phyloP scores from a whole-genome alignment of 2,888 invertebrate genomes.

The Chorisops tibialis region DNA sequence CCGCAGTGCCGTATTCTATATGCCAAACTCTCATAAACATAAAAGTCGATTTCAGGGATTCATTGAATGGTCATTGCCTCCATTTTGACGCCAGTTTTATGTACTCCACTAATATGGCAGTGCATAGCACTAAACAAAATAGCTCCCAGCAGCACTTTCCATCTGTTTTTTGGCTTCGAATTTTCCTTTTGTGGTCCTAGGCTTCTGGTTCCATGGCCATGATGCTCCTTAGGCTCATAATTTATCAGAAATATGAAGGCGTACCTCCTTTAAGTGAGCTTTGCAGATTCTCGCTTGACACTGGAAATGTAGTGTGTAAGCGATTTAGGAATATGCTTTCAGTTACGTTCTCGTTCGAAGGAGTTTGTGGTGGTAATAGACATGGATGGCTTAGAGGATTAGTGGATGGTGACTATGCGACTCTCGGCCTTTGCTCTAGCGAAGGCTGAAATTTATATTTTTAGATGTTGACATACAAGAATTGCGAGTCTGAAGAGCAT shows the following conservation, averaged over 20 bases:
- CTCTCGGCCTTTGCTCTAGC: background rate
- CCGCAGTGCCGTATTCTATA: constrained; percentile 15
- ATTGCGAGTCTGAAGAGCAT: background rate
- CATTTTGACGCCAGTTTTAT: constrained; percentile 22
- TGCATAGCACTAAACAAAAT: constrained; percentile 1
- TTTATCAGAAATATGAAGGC: constrained; percentile 17
- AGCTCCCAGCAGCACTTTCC: constrained; percentile 15
- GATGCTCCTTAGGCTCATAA: background rate
- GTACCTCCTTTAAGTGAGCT: background rate
- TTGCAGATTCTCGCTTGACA: background rate
- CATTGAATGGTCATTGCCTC: constrained; percentile 9
- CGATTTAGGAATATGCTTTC: constrained; percentile 14
- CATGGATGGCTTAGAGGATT: constrained; percentile 1
- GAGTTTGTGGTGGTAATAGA: constrained; percentile 4
- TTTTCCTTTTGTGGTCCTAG: background rate
- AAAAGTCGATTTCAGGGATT: constrained; percentile 12
- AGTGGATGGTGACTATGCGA: too few species aligned
- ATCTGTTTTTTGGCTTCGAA: background rate
- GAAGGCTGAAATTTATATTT: constrained; percentile 1
- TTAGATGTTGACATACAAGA: background rate
- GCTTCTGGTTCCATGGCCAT: background rate
- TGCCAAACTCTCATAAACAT: constrained; percentile 7
- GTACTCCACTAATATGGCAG: background rate
- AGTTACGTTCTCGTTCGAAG: constrained; percentile 3
- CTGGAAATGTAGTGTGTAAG: constrained; percentile 2